These are phyloP conservation scores for Parnassius glacialis DNA, from an alignment of 2,888 invertebrate species.

Conservation along the genomic window DNA sequence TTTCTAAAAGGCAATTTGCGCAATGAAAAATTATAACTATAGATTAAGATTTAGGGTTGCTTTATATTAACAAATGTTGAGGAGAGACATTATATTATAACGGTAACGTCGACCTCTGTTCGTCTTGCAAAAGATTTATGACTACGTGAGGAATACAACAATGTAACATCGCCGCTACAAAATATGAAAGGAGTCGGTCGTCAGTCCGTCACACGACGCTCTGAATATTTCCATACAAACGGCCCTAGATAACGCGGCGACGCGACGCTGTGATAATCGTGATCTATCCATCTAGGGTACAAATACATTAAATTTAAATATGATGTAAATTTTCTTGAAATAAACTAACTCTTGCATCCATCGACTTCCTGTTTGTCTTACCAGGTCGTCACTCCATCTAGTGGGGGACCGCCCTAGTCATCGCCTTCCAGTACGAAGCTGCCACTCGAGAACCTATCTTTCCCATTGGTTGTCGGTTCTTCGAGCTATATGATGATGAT, in stretches of 20 bases:
- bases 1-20: not conserved
- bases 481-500: too few species aligned
- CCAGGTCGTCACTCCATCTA: too few species aligned
- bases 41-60: constrained; percentile 6
- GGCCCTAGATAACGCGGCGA: constrained; percentile 23
- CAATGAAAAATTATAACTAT: constrained; percentile 8
- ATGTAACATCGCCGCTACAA: constrained; percentile 32
- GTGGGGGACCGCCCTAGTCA: too few species aligned
- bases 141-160: constrained; percentile 36
- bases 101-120: constrained; percentile 25
- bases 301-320: too few species aligned
- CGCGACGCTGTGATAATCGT: constrained; percentile 14
- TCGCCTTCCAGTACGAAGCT: too few species aligned
- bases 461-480: too few species aligned
- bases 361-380: too few species aligned
- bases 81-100: constrained; percentile 3
- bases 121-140: constrained; percentile 33
- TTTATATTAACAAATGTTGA: not conserved
- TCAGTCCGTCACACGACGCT: constrained; percentile 27
- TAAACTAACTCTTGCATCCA: too few species aligned
- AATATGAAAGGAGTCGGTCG: constrained; percentile 30
- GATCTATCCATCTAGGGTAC: not conserved
- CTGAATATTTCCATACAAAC: constrained; percentile 41
- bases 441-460: too few species aligned
- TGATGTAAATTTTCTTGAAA: too few species aligned